Conservation (phyloP, 2,888 invertebrate species). For the Auanema sp. region DNA sequence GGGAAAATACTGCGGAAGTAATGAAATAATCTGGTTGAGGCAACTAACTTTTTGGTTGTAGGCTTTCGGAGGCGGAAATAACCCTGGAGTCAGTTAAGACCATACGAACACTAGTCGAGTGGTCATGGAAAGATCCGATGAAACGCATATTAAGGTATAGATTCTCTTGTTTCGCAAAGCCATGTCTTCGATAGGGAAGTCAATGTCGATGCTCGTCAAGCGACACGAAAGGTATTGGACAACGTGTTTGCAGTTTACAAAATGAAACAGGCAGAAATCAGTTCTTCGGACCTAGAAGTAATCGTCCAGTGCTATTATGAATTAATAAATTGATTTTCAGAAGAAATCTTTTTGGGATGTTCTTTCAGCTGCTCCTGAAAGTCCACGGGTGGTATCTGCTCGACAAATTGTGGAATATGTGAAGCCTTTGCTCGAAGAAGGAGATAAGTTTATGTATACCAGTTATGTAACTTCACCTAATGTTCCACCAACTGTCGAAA, state of each 20-base stretch:
- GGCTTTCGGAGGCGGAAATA: constrained; percentile 30
- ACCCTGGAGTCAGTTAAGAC: constrained; percentile 19
- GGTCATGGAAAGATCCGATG: constrained; percentile 41
- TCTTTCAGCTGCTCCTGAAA: constrained; percentile 9
- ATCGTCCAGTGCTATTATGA: too few relatives aligned
- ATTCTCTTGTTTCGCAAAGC: neutral
- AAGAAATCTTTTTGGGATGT: constrained; percentile 19
- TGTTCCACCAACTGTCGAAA: neutral
- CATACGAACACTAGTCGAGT: constrained; percentile 28
- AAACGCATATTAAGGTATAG: constrained; percentile 15
- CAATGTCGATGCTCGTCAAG: constrained; percentile 12
- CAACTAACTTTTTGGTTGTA: constrained; percentile 4
- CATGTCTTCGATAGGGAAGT: neutral
- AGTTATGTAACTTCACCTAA: constrained; percentile 21
- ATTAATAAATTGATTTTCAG: constrained; percentile 4
- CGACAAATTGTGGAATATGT: constrained; percentile 19
- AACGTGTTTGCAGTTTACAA: constrained; percentile 4
- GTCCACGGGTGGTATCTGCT: neutral
- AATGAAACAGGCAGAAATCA: constrained; percentile 6
- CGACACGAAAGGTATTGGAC: constrained; percentile 12
- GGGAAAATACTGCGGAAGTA: constrained; percentile 46
- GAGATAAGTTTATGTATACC: constrained; percentile 28
- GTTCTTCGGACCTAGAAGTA: neutral
- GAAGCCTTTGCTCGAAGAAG: constrained; percentile 25
- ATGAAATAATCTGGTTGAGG: neutral